Conservation (phyloP, 1,140 invertebrate genomes). For the Solenopsis fugax region DNA sequence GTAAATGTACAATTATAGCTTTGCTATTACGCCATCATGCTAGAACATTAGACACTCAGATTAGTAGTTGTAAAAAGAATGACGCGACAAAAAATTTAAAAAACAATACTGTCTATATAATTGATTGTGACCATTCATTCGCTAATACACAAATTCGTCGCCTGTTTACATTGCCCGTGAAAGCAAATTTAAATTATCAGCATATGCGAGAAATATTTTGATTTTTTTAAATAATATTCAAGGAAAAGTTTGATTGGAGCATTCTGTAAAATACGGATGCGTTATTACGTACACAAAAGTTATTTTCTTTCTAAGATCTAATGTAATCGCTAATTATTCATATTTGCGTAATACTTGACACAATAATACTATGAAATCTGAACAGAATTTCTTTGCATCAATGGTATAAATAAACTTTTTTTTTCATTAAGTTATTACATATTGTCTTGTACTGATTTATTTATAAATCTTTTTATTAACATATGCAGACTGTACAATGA, state of each 20-base stretch:
- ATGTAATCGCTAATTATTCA: conserved; percentile 51
- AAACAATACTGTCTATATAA: conserved; percentile 6
- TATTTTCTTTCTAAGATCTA: conserved; percentile 40
- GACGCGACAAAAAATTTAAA: conserved; percentile 14
- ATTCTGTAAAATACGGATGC: conserved; percentile 11
- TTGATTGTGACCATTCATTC: conserved; percentile 27
- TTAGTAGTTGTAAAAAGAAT: conserved; percentile 3
- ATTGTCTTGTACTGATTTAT: conserved; percentile 26
- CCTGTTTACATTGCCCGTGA: conserved; percentile 6
- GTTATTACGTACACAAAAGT: background rate
- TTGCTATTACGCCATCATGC: conserved; percentile 55
- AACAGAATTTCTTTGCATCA: conserved; percentile 77
- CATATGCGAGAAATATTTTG: conserved; percentile 11
- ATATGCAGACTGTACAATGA: conserved; percentile 3
- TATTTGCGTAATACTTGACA: conserved; percentile 56
- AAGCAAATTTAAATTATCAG: conserved; percentile 22
- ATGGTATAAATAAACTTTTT: conserved; percentile 72
- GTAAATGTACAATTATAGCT: conserved; percentile 45
- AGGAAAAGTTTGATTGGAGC: background rate
- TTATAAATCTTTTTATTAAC: conserved; percentile 13
- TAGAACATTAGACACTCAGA: background rate
- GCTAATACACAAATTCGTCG: conserved; percentile 13
- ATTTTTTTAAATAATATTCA: conserved; percentile 16
- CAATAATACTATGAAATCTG: conserved; percentile 50
- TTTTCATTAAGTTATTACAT: conserved; percentile 48